Evolutionary conservation across 1,140 invertebrate genomes (phyloP).

Genomic region (Drosophila lowei): DNA sequence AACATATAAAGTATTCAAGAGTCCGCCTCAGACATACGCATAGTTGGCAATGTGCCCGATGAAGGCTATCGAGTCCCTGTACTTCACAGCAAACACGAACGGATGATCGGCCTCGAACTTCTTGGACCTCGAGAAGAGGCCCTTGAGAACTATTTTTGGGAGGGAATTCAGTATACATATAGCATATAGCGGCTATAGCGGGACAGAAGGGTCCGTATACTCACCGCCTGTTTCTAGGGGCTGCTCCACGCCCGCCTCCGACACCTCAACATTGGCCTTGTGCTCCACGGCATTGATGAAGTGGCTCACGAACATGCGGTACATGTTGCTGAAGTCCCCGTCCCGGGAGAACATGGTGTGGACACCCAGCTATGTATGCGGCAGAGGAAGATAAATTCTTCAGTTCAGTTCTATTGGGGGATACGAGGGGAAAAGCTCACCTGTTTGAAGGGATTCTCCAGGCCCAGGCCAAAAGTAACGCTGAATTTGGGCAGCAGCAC

Average conservation of each 20-base stretch:
- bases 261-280: conserved; percentile 75
- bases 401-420: neutral
- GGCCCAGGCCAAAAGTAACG: conserved; percentile 84
- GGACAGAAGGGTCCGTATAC: conserved; percentile 2
- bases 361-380: conserved; percentile 85
- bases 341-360: conserved; percentile 84
- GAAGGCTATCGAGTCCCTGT: conserved; percentile 73
- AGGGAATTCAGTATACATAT: too few species aligned
- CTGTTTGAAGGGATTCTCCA: conserved; percentile 84
- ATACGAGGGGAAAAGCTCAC: conserved; percentile 66
- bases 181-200: neutral
- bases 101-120: conserved; percentile 79
- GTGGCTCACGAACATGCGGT: conserved; percentile 85
- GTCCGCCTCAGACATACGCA: conserved; percentile 61
- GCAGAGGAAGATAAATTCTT: conserved; percentile 21
- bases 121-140: conserved; percentile 70
- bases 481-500: conserved; percentile 87
- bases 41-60: conserved; percentile 77
- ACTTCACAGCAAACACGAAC: conserved; percentile 73
- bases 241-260: conserved; percentile 83
- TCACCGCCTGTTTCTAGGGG: conserved; percentile 85
- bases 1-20: conserved; percentile 21
- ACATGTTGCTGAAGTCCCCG: conserved; percentile 85
- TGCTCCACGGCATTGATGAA: conserved; percentile 83
- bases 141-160: conserved; percentile 59